Percentiles rank a stretch among this genome's conserved stretches.
Conservation (phyloP, 92 coral and sea anemone species). For the Siderastrea radians region DNA sequence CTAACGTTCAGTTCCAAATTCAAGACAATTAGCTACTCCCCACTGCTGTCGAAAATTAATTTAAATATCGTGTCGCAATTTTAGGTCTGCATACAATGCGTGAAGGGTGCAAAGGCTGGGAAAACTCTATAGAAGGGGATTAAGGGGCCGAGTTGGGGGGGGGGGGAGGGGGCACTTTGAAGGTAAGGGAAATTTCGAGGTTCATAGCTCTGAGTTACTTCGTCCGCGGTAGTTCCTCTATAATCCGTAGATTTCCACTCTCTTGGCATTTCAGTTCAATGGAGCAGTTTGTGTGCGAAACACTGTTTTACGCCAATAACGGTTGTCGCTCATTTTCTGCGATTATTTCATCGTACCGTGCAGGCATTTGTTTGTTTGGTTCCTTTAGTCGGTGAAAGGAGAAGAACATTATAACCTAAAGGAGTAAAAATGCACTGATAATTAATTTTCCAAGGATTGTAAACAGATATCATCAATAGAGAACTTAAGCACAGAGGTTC, state of each 20-base stretch:
- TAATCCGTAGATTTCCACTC: neutral
- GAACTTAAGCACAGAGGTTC: too few species aligned
- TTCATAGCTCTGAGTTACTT: too few species aligned
- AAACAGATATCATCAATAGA: too few species aligned
- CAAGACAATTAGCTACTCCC: too few species aligned
- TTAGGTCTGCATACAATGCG: too few species aligned
- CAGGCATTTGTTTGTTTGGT: conserved; percentile 49
- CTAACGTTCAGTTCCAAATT: too few species aligned
- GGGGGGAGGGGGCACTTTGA: neutral
- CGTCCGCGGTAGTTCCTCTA: neutral
- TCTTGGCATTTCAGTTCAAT: neutral
- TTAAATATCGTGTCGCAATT: too few species aligned
- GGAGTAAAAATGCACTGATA: neutral
- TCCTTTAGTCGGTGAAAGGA: conserved; percentile 87
- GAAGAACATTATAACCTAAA: conserved; percentile 78
- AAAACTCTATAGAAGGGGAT: too few species aligned
- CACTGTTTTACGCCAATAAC: conserved; percentile 36
- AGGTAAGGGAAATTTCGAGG: neutral
- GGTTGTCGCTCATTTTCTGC: conserved; percentile 64
- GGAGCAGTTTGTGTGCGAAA: neutral
- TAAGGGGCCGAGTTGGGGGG: neutral
- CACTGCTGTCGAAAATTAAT: too few species aligned
- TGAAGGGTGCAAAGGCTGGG: too few species aligned
- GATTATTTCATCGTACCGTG: conserved; percentile 69
- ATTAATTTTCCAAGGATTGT: neutral